Base-by-base conservation (phyloP, 2,888 invertebrate genomes). In the Drosophila birchii region DNA sequence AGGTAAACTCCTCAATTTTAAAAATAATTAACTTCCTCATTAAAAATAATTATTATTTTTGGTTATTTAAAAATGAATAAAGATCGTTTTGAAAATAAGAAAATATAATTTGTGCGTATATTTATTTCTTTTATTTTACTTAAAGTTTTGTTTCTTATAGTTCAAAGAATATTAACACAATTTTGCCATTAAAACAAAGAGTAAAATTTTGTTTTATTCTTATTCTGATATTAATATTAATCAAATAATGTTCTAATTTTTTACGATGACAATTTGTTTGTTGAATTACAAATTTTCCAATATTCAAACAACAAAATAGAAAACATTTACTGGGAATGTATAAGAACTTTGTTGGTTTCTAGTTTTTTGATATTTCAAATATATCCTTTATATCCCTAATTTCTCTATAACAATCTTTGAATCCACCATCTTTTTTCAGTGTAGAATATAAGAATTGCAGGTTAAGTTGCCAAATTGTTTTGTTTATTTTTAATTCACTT, bases 401-500 rank as follows among this genome's bases (percentile, higher is more conserved):
- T 38, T 12, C 0, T 16, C 14, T 18, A 5, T 6, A 0, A 9
- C 32, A 32, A 43, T n/a, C 23, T n/a, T 23, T 16, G 1, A 38
- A 23, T 63, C 34, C 34, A 34, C 3, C 16, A 8, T 16, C 20
- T 32, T 6, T 23, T 14, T 20, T 12, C 43, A 9, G 67, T 66
- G 64, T 66, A 49, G 39, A 43, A 43, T 14, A 20, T 66, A 34
- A 67, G 49, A 36, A 43, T 66, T 66, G 66, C 64, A 66, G 67
- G 64, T 67, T 36, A 36, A 66, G 51, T 68, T 75, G 67, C 76
- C 76, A 67, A 57, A 75, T 43, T 54, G 68, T 67, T 67, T 73
- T 75, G 76, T 73, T 73, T 73, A 58, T 66, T 54, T 75, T 72
- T 66, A 54, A 72, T 72, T 75, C 72, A 73, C 76, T 73, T 72